Evolutionary conservation across 2,113 vertebrate genomes (phyloP).

Genomic region (Solea solea): DNA sequence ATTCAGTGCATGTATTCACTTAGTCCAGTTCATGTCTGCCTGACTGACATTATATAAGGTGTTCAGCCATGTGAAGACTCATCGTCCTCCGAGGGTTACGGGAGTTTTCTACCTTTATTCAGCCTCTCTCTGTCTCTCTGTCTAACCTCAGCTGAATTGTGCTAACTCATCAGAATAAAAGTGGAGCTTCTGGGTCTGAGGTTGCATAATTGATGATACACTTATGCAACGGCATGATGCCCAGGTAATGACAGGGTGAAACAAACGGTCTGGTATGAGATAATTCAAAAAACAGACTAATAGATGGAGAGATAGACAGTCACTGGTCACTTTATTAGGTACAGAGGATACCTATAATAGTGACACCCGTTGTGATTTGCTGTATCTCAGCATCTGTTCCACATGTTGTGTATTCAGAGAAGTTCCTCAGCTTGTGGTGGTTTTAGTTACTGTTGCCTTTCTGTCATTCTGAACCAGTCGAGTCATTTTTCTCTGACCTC

Average conservation of each 20-base stretch:
- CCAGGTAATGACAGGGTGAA: conserved; percentile 46
- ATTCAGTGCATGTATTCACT: not conserved
- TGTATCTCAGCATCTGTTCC: too few relatives aligned
- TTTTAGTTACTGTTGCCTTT: too few relatives aligned
- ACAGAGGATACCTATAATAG: not conserved
- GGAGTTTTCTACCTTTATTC: conserved; percentile 1
- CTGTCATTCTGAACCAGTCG: too few relatives aligned
- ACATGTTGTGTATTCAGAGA: too few relatives aligned
- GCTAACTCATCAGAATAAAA: conserved; percentile 65
- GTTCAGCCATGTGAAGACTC: conserved; percentile 45
- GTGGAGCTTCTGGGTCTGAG: conserved; percentile 29
- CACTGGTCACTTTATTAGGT: not conserved
- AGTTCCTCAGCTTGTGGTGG: too few relatives aligned
- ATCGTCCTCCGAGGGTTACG: not conserved
- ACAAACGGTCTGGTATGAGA: not conserved
- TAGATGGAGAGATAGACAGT: not conserved
- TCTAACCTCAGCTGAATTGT: conserved; percentile 44
- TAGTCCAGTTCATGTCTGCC: conserved; percentile 24
- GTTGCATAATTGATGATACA: conserved; percentile 58
- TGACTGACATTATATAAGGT: conserved; percentile 36
- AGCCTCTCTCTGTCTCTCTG: not conserved
- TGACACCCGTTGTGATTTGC: too few relatives aligned
- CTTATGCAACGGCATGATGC: conserved; percentile 59
- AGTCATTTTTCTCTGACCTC: too few relatives aligned
- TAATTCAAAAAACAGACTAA: not conserved